Base-by-base conservation (phyloP, 2,888 invertebrate species). In the Trissoscelio sp. region DNA sequence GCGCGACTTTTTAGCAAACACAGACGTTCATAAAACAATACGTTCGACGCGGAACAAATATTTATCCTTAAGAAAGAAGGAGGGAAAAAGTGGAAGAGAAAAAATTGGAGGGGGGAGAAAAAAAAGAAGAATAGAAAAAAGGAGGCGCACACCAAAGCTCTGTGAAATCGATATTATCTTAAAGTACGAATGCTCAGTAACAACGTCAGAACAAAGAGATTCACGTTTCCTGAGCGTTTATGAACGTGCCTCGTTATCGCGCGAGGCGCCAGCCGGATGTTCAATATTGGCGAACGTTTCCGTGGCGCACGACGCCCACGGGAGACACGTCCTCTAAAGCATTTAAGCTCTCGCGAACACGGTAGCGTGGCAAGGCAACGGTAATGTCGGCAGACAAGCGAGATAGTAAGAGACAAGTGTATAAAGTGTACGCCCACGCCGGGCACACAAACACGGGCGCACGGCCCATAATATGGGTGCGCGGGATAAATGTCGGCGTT, bases 221-320 rank as follows among this genome's bases (percentile, higher is more conserved):
- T 46, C 75, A 42, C 67, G 66, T 75, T 78, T 80, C 67, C 67
- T 42, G 53, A 62, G 69, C 75, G 70, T 70, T 81, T 81, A 75
- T 70, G 80, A 66, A 69, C 70, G 64, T 64, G 74, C 24, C 69
- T 74, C 60, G 55, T 79, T 73, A 70, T 75, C 62, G 75, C 57
- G 58, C 70, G 70, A 81, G 67, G 62, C 77, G 77, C 82, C 80
- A 82, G 70, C 84, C 86, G 86, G 87, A 88, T 88, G 86, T 88
- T 88, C 85, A 86, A 87, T 87, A 88, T 87, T 84, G 87, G 82
- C 83, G 83, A 84, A 79, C 82, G 81, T 87, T 88, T 87, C 83
- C 85, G 79, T 60, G 75, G 74, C 81, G 57, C 74, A 48, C 73
- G 69, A 78, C 69, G 66, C 70, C 72, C 67, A 79, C 79, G 58